Evolutionary conservation across 2,888 invertebrate genomes (phyloP), one percentile per base, ranked within the genome.

Genomic region (Tineola bisselliella): DNA sequence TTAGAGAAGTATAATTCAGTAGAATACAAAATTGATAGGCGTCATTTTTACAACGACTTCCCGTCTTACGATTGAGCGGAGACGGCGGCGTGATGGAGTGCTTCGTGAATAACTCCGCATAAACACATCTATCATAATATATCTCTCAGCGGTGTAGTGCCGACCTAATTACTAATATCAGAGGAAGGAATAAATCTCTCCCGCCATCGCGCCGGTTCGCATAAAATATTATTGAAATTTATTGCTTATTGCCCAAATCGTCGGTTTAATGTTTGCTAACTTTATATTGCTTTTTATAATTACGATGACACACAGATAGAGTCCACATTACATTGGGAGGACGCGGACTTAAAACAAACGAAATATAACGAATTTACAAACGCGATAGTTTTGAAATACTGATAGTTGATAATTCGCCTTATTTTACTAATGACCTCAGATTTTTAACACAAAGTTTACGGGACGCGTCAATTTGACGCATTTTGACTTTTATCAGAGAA

Each of bases 161-260:
- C 33, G 33, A 33, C 58, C 58, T 58, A 58, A 58, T 58, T 58
- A 58, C 58, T 33, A 33, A 25, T 58, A 58, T 58, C 58, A 19
- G 33, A 58, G 58, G 58, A 58, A 58, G 58, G 11, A 17, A 58
- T 58, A 58, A 58, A 58, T 58, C 56, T 18, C 5, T 12, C n/a
- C 58, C 58, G 31, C 33, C 58, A 11, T 31, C 19, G 54, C 25
- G 13, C 31, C 57, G 57, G 12, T 31, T 18, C 57, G 58, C 58
- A 58, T 58, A 58, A 58, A 58, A 33, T 58, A 33, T 33, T 33
- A 58, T 33, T 58, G 58, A 58, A 58, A 58, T 58, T 58, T 58
- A 58, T 58, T 33, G 58, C 58, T 58, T 31, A 33, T 58, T 58
- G 33, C 33, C 15, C 58, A 15, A 33, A 58, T 25, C 48, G 48